Conservation (phyloP, 2,797 vertebrate species). For the Tinamus major region DNA sequence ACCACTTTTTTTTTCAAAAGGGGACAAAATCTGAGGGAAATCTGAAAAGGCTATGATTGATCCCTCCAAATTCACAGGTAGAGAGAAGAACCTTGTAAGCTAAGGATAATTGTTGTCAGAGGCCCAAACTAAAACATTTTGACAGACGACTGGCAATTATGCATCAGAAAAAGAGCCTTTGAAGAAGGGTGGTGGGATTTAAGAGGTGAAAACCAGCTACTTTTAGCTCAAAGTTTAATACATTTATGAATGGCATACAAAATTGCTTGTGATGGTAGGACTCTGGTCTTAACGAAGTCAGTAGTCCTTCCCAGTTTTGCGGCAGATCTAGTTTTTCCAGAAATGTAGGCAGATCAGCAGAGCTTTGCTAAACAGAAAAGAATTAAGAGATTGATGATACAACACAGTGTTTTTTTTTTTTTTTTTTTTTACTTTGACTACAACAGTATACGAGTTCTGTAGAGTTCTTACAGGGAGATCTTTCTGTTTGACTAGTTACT, state of each 20-base stretch:
- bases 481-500: conserved; percentile 10
- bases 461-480: neutral
- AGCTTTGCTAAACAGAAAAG: neutral
- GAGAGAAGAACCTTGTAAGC: neutral
- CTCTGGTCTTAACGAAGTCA: neutral
- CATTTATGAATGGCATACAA: neutral
- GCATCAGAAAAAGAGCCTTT: neutral
- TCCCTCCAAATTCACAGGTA: neutral
- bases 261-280: neutral
- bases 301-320: neutral
- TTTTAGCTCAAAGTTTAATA: neutral
- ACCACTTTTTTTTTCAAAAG: neutral
- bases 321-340: neutral
- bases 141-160: conserved; percentile 9
- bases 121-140: neutral
- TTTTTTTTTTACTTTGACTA: neutral
- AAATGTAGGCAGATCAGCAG: neutral
- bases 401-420: neutral
- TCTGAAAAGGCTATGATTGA: neutral
- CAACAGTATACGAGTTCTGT: neutral
- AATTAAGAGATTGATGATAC: neutral
- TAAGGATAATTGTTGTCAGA: neutral
- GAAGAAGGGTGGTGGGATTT: neutral
- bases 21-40: neutral
- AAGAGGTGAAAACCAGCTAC: neutral